Conservation (phyloP, 2,113 vertebrate genomes). For the Acanthisitta chloris region DNA sequence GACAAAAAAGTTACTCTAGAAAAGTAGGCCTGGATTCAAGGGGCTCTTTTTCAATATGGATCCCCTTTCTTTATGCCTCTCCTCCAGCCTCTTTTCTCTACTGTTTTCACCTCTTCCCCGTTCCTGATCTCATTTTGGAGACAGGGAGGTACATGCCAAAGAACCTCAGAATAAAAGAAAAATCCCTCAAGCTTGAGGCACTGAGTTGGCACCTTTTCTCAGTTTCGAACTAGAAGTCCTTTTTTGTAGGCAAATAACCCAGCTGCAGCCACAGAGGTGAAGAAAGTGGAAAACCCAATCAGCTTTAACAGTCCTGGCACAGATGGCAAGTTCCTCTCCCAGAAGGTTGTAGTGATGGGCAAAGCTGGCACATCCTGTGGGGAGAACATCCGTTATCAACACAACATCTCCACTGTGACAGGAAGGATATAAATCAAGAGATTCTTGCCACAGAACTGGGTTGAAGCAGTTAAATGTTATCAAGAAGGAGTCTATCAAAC, state of each 20-base stretch:
- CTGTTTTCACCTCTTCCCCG: background rate
- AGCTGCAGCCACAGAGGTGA: slow-evolving; percentile 71
- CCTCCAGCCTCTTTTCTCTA: background rate
- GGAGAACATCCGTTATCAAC: slow-evolving; percentile 35
- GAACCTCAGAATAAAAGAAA: background rate
- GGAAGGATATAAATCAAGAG: background rate
- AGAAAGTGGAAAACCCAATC: slow-evolving; percentile 78
- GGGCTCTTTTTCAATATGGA: background rate
- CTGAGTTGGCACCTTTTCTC: background rate
- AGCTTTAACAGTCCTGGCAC: slow-evolving; percentile 85
- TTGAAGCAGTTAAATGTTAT: background rate
- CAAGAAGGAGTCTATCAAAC: background rate
- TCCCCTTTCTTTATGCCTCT: background rate
- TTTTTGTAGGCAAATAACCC: slow-evolving; percentile 82
- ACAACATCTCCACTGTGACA: background rate
- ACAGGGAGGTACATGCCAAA: background rate
- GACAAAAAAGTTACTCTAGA: background rate
- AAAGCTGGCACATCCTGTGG: slow-evolving; percentile 85
- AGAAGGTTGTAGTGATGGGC: slow-evolving; percentile 85
- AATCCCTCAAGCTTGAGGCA: background rate
- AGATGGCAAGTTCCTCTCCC: slow-evolving; percentile 91
- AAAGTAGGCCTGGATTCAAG: background rate
- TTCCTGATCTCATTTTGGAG: background rate
- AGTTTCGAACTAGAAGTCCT: slow-evolving; percentile 74
- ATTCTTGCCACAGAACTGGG: background rate